phyloP scores from a whole-genome alignment of 2,888 invertebrate species.

The Hirtodrosophila trivittata region DNA sequence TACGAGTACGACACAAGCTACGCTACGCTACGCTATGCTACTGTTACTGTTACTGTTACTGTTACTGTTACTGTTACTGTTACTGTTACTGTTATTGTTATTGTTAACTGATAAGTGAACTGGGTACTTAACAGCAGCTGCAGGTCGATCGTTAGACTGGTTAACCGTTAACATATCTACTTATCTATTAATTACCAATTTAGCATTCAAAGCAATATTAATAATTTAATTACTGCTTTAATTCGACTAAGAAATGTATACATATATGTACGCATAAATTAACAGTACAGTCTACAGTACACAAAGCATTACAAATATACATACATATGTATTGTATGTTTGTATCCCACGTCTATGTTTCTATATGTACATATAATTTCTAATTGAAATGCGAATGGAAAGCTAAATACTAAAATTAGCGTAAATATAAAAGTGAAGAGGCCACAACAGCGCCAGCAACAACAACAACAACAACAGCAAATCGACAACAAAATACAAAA shows the following conservation, averaged over 20 bases:
- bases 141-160: background rate
- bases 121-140: conserved; percentile 14
- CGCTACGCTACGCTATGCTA: conserved; percentile 11
- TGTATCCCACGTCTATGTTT: background rate
- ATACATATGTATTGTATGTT: background rate
- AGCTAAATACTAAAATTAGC: conserved; percentile 76
- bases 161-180: conserved; percentile 11
- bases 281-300: conserved; percentile 39
- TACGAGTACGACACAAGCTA: conserved; percentile 26
- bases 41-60: conserved; percentile 20
- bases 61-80: conserved; percentile 20
- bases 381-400: conserved; percentile 76
- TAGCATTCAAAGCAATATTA: conserved; percentile 5
- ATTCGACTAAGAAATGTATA: conserved; percentile 18
- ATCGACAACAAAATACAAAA: conserved; percentile 48
- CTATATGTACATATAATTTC: conserved; percentile 25
- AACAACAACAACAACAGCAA: conserved; percentile 33
- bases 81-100: no score
- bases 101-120: no score
- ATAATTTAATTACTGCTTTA: conserved; percentile 10
- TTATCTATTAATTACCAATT: conserved; percentile 23
- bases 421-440: conserved; percentile 61
- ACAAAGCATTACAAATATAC: conserved; percentile 16
- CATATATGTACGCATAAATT: background rate
- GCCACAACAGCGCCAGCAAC: conserved; percentile 31